Evolutionary conservation across 1,140 invertebrate species (phyloP).

Genomic region (Drosophila lacertosa): DNA sequence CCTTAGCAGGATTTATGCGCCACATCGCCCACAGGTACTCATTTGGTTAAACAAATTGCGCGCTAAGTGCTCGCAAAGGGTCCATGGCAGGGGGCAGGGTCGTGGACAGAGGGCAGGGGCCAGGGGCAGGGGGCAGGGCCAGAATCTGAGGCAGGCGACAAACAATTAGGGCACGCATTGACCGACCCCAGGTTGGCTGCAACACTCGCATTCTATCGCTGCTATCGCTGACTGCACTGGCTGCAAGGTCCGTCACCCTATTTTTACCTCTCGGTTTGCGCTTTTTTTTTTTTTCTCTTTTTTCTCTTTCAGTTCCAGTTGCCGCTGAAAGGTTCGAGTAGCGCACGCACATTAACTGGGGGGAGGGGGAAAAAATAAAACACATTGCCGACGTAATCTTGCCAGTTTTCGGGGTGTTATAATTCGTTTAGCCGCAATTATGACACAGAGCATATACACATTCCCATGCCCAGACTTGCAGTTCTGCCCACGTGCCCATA

Average conservation of each 20-base stretch:
- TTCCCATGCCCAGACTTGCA: slow-evolving; percentile 19
- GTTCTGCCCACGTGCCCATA: slow-evolving; percentile 53
- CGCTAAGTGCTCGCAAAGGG: slow-evolving; percentile 54
- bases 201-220: not conserved
- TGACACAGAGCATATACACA: slow-evolving; percentile 61
- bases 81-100: no score
- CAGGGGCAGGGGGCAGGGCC: not conserved
- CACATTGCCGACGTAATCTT: slow-evolving; percentile 31
- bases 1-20: slow-evolving; percentile 64
- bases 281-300: no score
- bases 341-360: slow-evolving; percentile 44
- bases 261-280: slow-evolving; percentile 43
- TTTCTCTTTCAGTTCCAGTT: no score
- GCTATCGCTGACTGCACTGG: not conserved
- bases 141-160: slow-evolving; percentile 15
- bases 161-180: slow-evolving; percentile 68
- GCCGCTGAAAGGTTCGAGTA: slow-evolving; percentile 60
- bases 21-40: slow-evolving; percentile 45
- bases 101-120: not conserved
- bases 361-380: not conserved
- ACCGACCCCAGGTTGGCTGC: slow-evolving; percentile 62
- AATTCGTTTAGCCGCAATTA: slow-evolving; percentile 83
- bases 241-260: slow-evolving; percentile 36
- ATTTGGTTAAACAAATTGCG: slow-evolving; percentile 72
- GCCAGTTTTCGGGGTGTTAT: slow-evolving; percentile 71